Conservation (phyloP, 2,797 vertebrate genomes). For the Bradypodion ventrale region DNA sequence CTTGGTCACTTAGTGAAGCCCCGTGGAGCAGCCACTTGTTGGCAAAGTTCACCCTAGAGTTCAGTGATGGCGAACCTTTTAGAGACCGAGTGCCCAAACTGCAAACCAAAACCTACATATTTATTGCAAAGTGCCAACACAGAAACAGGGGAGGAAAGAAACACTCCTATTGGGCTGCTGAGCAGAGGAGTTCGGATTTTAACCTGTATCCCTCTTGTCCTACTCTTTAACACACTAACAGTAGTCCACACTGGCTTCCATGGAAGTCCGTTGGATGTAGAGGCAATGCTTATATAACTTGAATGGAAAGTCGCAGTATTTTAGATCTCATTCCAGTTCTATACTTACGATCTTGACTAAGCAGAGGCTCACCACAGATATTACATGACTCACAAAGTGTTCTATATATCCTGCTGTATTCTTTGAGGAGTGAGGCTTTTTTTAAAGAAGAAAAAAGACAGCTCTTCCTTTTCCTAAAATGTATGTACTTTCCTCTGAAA, state of each 20-base stretch:
- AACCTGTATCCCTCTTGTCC: not conserved
- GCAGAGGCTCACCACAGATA: not conserved
- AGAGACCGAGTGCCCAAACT: no score
- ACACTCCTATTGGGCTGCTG: no score
- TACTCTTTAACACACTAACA: not conserved
- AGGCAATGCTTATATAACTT: no score
- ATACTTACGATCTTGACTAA: no score
- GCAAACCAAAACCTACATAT: no score
- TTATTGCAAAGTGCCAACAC: no score
- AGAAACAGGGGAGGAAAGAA: no score
- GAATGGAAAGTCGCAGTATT: not conserved
- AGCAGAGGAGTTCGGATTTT: not conserved
- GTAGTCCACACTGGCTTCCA: no score
- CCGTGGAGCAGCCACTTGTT: no score
- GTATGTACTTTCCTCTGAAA: not conserved
- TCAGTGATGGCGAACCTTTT: no score
- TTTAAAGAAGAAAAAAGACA: not conserved
- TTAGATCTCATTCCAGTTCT: not conserved
- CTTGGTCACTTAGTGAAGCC: no score
- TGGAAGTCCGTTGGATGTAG: not conserved
- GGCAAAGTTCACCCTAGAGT: no score
- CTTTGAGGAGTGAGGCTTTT: not conserved
- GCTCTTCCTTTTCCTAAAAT: not conserved
- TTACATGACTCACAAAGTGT: not conserved
- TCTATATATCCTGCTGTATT: not conserved